Base-by-base conservation (phyloP, 2,888 invertebrate genomes). In the Plagodis pulveraria region DNA sequence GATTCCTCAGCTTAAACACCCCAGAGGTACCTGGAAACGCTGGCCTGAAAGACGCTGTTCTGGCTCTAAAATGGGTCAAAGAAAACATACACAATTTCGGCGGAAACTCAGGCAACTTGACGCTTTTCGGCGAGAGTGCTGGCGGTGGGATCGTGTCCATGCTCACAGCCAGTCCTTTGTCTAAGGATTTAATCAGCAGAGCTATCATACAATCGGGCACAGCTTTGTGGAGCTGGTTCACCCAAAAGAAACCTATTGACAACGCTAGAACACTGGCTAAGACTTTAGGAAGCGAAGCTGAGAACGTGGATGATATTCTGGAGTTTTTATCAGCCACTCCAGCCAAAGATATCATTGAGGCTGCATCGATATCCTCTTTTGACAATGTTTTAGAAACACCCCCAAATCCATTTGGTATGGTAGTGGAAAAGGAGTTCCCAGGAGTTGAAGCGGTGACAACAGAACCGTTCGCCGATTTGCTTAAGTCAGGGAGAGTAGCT, bases 21-120 rank as follows among this genome's bases (percentile, higher is more conserved):
- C 88, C 91, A 2, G 92, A 91, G 48, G 83, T 91, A 0, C 91
- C 92, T 0, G 92, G 92, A 5, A 92, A 92, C 22, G 91, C 91
- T 32, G 92, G 92, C 0, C 43, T 91, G 0, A 91, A 90, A 70
- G 92, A 92, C 52, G 77, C 88, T n/a, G 78, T 85, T 0, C 81
- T 81, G 64, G 92, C 91, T 0, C 53, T 92, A 0, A 77, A 81
- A 42, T 92, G 92, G 92, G 74, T 92, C 0, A 91, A 91, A 42
- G 80, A 80, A 2, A 92, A 92, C 43, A 89, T 92, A 5, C 77
- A 85, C 2, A 83, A 79, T 53, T 92, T 92, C 42, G 91, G 92
- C 0, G 92, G 92, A 1, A 90, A 88, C 49, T 74, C 91, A 0
- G 84, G 86, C 0, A 92, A 91, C 67, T 54, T 92, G 4, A 92